A percentile compares a stretch with the other conserved stretches of the same genome.
Conservation (phyloP, 2,797 vertebrate species). For the Betta splendens region DNA sequence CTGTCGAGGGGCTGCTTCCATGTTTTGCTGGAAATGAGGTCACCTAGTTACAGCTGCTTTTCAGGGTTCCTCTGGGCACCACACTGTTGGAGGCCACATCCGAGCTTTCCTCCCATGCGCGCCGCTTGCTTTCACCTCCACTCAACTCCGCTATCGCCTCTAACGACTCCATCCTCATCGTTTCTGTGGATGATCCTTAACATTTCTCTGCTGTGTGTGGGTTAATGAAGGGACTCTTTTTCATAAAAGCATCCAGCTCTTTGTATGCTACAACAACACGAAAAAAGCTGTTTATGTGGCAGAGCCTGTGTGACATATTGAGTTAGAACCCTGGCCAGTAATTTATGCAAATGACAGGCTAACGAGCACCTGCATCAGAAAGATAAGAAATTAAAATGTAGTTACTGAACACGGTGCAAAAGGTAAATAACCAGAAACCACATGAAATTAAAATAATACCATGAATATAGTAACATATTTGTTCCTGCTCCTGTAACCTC, state of each 20-base stretch:
- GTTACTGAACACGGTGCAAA: not conserved
- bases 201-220: no score
- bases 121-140: not conserved
- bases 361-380: not conserved
- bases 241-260: not conserved
- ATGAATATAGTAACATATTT: not conserved
- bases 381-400: not conserved
- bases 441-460: not conserved
- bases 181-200: constrained; percentile 1
- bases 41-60: constrained; percentile 76
- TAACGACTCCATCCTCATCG: not conserved
- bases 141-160: constrained; percentile 6
- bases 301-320: not conserved
- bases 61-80: constrained; percentile 34
- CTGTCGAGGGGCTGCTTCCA: constrained; percentile 67
- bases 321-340: constrained; percentile 6
- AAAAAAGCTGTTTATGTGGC: not conserved
- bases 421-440: no score
- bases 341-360: constrained; percentile 12
- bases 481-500: not conserved
- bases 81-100: constrained; percentile 19
- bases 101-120: constrained; percentile 22
- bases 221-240: constrained; percentile 3
- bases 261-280: not conserved
- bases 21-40: constrained; percentile 76